Conservation (phyloP, 2,113 vertebrate genomes). For the Anseranas semipalmata region DNA sequence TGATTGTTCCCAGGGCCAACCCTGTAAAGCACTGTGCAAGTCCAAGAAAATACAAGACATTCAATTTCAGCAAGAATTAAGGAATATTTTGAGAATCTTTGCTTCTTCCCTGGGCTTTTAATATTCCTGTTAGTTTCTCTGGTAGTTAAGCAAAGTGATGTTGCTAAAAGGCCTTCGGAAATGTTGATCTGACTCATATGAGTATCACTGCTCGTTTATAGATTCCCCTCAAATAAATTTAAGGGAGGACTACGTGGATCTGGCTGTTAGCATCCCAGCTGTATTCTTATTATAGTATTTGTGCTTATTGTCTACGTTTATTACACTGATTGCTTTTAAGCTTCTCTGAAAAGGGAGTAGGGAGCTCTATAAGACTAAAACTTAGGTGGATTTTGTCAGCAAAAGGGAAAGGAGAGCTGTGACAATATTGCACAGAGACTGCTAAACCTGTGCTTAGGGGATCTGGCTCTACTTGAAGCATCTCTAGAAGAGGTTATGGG, state of each 20-base stretch:
- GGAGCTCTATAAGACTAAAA: neutral
- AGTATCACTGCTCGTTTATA: neutral
- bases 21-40: neutral
- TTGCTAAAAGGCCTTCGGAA: neutral
- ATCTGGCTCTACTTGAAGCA: neutral
- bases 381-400: neutral
- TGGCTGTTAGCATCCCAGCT: neutral
- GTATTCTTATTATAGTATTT: neutral
- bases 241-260: neutral
- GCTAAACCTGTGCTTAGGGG: neutral
- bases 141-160: neutral
- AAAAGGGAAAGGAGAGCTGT: neutral
- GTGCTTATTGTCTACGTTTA: neutral
- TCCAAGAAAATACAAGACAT: neutral
- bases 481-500: neutral
- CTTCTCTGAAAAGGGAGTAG: neutral
- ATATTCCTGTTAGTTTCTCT: neutral
- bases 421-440: neutral
- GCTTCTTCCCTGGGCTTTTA: neutral
- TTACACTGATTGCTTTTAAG: too few species aligned
- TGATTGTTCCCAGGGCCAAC: neutral
- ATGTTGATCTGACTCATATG: fast-evolving
- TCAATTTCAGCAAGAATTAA: neutral
- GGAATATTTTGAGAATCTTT: neutral
- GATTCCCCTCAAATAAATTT: neutral